A percentile compares a stretch with the other conserved stretches of the same genome.
Evolutionary conservation across 2,888 invertebrate species (phyloP).

Genomic region (Tiliacea aurago): DNA sequence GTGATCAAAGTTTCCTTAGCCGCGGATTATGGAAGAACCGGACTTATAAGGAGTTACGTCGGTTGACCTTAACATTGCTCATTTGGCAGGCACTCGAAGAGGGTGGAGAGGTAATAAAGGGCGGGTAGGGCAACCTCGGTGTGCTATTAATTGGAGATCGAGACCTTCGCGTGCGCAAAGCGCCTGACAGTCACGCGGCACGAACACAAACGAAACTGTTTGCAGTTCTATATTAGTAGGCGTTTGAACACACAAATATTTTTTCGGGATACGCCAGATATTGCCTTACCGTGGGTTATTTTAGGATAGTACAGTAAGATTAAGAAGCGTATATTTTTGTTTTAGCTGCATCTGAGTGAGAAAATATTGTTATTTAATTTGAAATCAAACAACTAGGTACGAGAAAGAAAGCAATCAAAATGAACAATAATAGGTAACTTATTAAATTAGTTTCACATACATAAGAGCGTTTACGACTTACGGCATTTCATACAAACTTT

Average conservation of each 20-base stretch:
- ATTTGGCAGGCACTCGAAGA: constrained; percentile 73
- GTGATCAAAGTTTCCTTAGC: constrained; percentile 57
- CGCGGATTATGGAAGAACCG: constrained; percentile 50
- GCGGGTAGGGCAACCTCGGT: constrained; percentile 77
- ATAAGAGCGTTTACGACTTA: no score
- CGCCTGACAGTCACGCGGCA: constrained; percentile 83
- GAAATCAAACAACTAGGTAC: background rate
- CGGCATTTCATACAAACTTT: no score
- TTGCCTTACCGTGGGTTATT: background rate
- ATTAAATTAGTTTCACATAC: background rate
- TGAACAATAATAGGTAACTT: background rate
- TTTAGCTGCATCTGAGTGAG: no score
- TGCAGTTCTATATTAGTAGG: constrained; percentile 81
- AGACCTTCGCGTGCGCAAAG: constrained; percentile 85
- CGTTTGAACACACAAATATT: constrained; percentile 68
- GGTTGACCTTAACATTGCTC: constrained; percentile 81
- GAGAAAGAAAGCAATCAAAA: background rate
- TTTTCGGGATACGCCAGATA: constrained; percentile 22
- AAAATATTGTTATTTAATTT: background rate
- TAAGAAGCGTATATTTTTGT: background rate
- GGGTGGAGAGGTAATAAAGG: constrained; percentile 82
- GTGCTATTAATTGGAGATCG: constrained; percentile 84
- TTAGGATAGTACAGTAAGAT: background rate
- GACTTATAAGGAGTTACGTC: constrained; percentile 64
- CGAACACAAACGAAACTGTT: constrained; percentile 76